Evolutionary conservation across 2,888 invertebrate species (phyloP).

Genomic region (Lepidonotus clava): DNA sequence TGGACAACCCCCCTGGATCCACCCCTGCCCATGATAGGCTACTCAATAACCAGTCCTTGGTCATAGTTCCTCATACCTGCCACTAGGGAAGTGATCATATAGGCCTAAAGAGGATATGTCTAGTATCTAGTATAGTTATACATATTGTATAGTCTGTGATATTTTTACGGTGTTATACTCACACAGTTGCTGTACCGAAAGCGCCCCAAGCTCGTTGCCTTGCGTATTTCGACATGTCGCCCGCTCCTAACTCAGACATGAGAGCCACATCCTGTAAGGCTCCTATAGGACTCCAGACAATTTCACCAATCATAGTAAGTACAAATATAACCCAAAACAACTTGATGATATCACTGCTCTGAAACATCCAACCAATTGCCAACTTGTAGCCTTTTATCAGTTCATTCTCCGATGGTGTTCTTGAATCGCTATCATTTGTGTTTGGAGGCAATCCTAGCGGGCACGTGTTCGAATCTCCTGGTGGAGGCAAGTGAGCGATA

Average conservation of each 20-base stretch:
- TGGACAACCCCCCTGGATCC: too few species aligned
- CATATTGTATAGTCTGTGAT: too few species aligned
- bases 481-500: background rate
- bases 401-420: background rate
- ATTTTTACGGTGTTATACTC: background rate
- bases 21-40: too few species aligned
- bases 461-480: background rate
- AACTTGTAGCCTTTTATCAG: background rate
- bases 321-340: slow-evolving; percentile 51
- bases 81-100: too few species aligned
- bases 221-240: slow-evolving; percentile 51
- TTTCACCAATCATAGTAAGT: slow-evolving; percentile 60
- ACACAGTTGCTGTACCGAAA: slow-evolving; percentile 61
- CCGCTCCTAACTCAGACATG: slow-evolving; percentile 56
- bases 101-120: too few species aligned
- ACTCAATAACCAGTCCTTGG: too few species aligned
- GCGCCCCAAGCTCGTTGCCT: slow-evolving; percentile 63
- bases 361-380: slow-evolving; percentile 50
- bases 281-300: slow-evolving; percentile 62
- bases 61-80: too few species aligned
- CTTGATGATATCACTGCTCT: background rate
- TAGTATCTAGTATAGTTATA: too few species aligned
- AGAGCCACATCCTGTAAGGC: slow-evolving; percentile 61
- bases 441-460: background rate
- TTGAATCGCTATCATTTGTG: background rate